phyloP scores from a whole-genome alignment of 30 jellyfish, hydroid and myxozoan genomes.

The Cassiopea xamachana region DNA sequence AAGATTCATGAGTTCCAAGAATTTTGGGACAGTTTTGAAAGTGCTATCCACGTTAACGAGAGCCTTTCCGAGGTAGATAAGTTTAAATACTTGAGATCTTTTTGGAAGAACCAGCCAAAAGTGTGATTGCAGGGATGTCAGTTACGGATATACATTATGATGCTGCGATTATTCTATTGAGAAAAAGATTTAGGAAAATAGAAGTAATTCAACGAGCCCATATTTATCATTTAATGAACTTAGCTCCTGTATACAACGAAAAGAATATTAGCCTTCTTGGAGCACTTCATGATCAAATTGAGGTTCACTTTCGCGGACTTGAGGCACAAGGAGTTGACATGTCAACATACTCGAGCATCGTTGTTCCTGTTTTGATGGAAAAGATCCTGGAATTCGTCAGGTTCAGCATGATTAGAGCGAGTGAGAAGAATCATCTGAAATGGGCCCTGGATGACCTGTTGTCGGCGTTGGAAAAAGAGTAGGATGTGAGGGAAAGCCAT shows the following conservation, averaged over 20 bases:
- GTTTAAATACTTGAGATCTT: constrained; percentile 15
- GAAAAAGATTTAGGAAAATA: constrained; percentile 50
- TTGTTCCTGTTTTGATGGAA: constrained; percentile 56
- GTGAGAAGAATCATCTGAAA: constrained; percentile 16
- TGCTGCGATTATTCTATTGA: constrained; percentile 36
- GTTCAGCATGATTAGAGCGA: constrained; percentile 10
- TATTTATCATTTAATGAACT: constrained; percentile 31
- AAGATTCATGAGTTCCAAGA: constrained; percentile 32
- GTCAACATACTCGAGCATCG: constrained; percentile 14
- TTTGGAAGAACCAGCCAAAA: constrained; percentile 50
- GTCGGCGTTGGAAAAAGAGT: constrained; percentile 25
- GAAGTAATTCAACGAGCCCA: constrained; percentile 60
- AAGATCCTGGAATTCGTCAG: constrained; percentile 51
- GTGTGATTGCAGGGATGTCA: constrained; percentile 56
- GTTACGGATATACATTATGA: constrained; percentile 44
- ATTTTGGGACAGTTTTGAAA: constrained; percentile 30
- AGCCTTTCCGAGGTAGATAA: constrained; percentile 24
- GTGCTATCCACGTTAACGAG: constrained; percentile 36
- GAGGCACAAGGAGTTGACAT: constrained; percentile 58
- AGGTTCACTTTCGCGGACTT: constrained; percentile 65
- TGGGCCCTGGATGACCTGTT: constrained; percentile 26
- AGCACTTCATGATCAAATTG: constrained; percentile 59
- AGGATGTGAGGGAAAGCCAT: constrained; percentile 23
- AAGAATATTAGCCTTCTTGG: constrained; percentile 30
- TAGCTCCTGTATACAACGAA: constrained; percentile 51